Conservation (phyloP, 2,888 invertebrate species). For the Nipponacmea schrenckii region DNA sequence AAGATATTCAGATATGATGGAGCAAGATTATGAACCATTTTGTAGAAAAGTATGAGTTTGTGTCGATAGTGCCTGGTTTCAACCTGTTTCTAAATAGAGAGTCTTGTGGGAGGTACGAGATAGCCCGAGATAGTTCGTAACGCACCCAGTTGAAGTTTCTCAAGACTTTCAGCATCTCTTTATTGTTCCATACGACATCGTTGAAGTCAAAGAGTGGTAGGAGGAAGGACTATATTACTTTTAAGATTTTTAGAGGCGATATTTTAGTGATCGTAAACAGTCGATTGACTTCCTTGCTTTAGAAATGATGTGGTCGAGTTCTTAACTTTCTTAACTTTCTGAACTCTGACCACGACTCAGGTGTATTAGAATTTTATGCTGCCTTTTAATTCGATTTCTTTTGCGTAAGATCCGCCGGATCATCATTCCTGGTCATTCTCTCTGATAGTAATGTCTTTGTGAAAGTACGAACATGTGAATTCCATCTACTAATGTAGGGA, state of each 20-base stretch:
- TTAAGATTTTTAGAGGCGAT: neutral
- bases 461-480: no score
- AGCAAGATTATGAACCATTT: neutral
- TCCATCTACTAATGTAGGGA: no score
- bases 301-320: neutral
- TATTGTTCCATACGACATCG: neutral
- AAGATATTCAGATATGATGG: neutral
- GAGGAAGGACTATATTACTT: neutral
- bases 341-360: no score
- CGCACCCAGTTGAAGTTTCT: neutral
- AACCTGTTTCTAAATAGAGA: neutral
- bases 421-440: no score
- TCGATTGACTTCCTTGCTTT: neutral
- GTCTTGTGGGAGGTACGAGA: neutral
- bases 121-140: neutral
- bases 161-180: neutral
- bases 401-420: no score
- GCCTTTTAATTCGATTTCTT: no score
- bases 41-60: neutral
- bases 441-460: no score
- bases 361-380: no score
- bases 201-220: neutral
- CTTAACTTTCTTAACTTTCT: no score
- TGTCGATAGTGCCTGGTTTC: neutral
- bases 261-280: neutral